Conservation (phyloP, 2,113 vertebrate species). For the Pelecanus crispus region DNA sequence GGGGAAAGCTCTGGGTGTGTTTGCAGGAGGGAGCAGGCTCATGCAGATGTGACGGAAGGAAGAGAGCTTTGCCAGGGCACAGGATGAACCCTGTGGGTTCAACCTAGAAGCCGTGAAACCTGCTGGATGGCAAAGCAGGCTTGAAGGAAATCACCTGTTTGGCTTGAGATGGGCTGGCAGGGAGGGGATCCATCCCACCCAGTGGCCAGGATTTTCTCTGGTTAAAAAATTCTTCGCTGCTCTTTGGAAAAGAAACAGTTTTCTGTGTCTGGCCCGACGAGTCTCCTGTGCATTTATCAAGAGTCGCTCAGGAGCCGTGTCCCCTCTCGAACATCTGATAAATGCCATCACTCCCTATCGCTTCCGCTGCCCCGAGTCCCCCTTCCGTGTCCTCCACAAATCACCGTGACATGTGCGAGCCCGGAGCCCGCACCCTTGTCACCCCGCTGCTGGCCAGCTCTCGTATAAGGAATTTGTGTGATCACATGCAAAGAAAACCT, state of each 20-base stretch:
- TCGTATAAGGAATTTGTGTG: background rate
- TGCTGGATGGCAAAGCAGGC: background rate
- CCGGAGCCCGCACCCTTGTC: background rate
- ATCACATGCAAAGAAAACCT: background rate
- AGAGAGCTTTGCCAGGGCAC: background rate
- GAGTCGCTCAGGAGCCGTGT: background rate
- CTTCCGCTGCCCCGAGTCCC: accelerated
- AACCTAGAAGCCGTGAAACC: background rate
- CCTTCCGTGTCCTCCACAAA: background rate
- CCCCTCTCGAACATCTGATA: background rate
- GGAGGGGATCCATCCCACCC: background rate
- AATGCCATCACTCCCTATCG: accelerated
- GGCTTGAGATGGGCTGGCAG: background rate
- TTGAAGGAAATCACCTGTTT: background rate
- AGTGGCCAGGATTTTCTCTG: background rate
- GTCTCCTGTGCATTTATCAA: background rate
- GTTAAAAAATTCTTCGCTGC: accelerated
- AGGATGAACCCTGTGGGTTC: background rate
- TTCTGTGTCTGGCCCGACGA: background rate
- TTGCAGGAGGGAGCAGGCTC: background rate
- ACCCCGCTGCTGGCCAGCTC: background rate
- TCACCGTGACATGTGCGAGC: accelerated
- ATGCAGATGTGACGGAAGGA: background rate
- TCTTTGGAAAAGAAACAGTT: background rate
- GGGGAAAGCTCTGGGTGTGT: background rate